Evolutionary conservation across 2,888 invertebrate species (phyloP).

Genomic region (Sthenelais limicola): DNA sequence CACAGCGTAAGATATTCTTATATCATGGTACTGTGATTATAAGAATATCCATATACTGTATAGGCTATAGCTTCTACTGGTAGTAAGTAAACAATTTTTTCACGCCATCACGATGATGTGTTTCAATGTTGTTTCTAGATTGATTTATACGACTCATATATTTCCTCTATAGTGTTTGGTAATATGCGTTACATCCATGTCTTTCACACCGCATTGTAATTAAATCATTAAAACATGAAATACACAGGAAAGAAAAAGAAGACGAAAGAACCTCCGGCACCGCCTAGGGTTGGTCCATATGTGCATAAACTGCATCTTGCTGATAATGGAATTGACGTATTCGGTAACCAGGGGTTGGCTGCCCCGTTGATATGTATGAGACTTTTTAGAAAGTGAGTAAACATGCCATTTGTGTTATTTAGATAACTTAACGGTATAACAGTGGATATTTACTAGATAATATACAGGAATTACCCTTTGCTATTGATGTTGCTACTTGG

Average conservation of each 20-base stretch:
- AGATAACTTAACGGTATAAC: background rate
- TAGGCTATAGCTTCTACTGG: too few species aligned
- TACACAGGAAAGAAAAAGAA: conserved; percentile 60
- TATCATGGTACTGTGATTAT: too few species aligned
- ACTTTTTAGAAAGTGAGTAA: conserved; percentile 64
- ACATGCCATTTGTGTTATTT: background rate
- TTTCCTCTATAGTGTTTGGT: too few species aligned
- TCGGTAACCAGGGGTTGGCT: conserved; percentile 60
- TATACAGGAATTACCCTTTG: background rate
- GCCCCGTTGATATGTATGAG: conserved; percentile 68
- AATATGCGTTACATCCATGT: too few species aligned
- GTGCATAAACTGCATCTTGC: conserved; percentile 69
- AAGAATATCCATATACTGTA: too few species aligned
- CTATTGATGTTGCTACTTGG: too few species aligned
- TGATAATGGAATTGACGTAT: conserved; percentile 71
- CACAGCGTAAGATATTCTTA: too few species aligned
- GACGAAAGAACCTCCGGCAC: conserved; percentile 62
- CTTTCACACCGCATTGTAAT: too few species aligned
- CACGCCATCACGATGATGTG: too few species aligned
- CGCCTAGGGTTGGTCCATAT: conserved; percentile 70
- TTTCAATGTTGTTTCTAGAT: too few species aligned
- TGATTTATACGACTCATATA: too few species aligned
- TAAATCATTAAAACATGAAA: background rate
- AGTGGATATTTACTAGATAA: background rate
- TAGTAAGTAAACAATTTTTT: too few species aligned